phyloP scores from a whole-genome alignment of 2,888 invertebrate species.

The Microplitis deprimator region DNA sequence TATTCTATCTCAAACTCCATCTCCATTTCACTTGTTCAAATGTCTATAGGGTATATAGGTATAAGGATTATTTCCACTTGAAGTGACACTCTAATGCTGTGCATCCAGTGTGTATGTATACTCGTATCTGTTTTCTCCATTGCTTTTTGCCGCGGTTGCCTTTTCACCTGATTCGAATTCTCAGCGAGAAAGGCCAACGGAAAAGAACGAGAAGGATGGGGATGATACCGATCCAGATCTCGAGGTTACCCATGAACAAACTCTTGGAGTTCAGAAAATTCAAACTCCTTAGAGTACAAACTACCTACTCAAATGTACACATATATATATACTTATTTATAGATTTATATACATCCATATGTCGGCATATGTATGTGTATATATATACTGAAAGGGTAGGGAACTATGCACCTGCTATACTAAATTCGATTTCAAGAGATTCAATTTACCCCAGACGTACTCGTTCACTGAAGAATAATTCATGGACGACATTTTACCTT shows the following conservation, averaged over 20 bases:
- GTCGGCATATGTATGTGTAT: not conserved
- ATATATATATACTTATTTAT: not conserved
- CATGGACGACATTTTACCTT: conserved; percentile 25
- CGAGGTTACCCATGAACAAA: not conserved
- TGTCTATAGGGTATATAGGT: not conserved
- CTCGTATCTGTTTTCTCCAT: conserved; percentile 31
- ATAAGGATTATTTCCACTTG: conserved; percentile 34
- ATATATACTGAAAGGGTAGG: not conserved
- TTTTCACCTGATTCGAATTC: conserved; percentile 12
- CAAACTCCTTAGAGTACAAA: not conserved
- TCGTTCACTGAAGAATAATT: conserved; percentile 47
- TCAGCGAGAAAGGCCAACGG: not conserved
- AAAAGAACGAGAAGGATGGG: not conserved
- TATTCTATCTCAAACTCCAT: not conserved
- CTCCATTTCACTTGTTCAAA: not conserved
- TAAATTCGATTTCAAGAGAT: conserved; percentile 28
- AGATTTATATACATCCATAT: not conserved
- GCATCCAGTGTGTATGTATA: conserved; percentile 10
- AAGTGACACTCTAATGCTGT: conserved; percentile 16
- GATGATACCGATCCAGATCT: not conserved
- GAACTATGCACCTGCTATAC: conserved; percentile 16
- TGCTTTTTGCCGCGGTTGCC: not conserved
- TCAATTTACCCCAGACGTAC: conserved; percentile 35
- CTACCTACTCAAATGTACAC: not conserved
- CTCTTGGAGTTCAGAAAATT: not conserved